Evolutionary conservation across 2,797 vertebrate species (phyloP).

Genomic region (Cheirogaleus major): DNA sequence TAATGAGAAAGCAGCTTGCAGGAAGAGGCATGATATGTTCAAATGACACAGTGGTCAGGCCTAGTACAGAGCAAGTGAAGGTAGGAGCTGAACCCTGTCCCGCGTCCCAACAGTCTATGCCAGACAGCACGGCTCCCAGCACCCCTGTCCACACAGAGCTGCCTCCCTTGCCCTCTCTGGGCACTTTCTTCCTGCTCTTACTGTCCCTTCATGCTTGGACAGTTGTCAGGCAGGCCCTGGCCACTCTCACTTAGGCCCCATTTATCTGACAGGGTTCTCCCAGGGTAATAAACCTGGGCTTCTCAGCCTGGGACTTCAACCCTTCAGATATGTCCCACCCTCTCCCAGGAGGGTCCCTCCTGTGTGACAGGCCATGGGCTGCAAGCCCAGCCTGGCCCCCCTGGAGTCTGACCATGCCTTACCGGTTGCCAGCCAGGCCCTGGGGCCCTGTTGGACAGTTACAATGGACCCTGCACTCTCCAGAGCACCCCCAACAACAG

Average conservation of each 20-base stretch:
- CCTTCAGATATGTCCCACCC: not conserved
- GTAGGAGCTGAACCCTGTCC: not conserved
- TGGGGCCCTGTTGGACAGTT: not conserved
- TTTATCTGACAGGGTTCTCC: not conserved
- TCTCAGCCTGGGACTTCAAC: not conserved
- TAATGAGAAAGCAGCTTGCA: not conserved
- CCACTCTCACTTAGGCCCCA: not conserved
- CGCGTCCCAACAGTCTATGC: rapidly evolving
- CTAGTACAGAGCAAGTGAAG: not conserved
- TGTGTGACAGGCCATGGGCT: not conserved
- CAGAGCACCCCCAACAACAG: not conserved
- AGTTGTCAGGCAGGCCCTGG: not conserved
- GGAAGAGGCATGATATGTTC: not conserved
- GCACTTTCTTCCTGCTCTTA: no score
- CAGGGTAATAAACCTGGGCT: not conserved
- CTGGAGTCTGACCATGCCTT: not conserved
- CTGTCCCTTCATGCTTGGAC: not conserved
- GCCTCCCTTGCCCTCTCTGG: not conserved
- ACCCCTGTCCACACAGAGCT: not conserved
- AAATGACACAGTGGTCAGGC: not conserved
- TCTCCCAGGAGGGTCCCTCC: not conserved
- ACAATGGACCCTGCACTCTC: not conserved
- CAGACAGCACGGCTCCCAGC: not conserved
- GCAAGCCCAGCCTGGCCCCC: not conserved
- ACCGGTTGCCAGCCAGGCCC: not conserved